Conservation (phyloP, 2,888 invertebrate species). For the Parthenolecanium corni region DNA sequence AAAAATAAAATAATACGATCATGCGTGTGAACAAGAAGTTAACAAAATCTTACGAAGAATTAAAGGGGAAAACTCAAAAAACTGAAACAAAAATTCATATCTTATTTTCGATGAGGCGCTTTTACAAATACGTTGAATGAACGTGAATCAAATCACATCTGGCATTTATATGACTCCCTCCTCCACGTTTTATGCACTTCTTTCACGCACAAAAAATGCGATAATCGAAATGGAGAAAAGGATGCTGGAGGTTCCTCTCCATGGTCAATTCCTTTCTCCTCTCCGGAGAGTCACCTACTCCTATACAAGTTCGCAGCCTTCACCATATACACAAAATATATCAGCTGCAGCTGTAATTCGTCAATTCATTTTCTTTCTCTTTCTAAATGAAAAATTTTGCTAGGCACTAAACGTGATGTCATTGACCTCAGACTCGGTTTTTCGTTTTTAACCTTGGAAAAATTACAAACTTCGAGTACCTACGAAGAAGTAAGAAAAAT, state of each 20-base stretch:
- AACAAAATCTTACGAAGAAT: background rate
- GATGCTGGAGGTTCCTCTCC: constrained; percentile 24
- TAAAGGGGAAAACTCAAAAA: background rate
- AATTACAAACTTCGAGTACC: too few relatives aligned
- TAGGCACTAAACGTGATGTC: constrained; percentile 22
- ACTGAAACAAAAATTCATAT: constrained; percentile 10
- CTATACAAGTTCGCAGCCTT: constrained; percentile 25
- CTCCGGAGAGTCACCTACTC: constrained; percentile 6
- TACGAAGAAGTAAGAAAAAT: background rate
- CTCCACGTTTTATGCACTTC: constrained; percentile 15
- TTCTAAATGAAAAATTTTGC: constrained; percentile 19
- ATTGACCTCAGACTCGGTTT: constrained; percentile 23
- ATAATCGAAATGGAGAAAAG: constrained; percentile 13
- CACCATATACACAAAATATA: background rate
- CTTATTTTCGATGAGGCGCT: constrained; percentile 24
- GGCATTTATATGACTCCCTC: constrained; percentile 12
- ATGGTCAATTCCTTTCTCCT: constrained; percentile 26
- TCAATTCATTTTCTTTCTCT: constrained; percentile 6
- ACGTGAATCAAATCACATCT: constrained; percentile 26
- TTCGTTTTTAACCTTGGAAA: constrained; percentile 22
- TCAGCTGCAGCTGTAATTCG: constrained; percentile 5
- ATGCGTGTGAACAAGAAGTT: too few relatives aligned
- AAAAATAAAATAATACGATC: background rate
- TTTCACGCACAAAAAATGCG: background rate
- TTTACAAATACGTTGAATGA: constrained; percentile 2